Conservation (phyloP, 2,888 invertebrate genomes). For the Sesia bembeciformis region DNA sequence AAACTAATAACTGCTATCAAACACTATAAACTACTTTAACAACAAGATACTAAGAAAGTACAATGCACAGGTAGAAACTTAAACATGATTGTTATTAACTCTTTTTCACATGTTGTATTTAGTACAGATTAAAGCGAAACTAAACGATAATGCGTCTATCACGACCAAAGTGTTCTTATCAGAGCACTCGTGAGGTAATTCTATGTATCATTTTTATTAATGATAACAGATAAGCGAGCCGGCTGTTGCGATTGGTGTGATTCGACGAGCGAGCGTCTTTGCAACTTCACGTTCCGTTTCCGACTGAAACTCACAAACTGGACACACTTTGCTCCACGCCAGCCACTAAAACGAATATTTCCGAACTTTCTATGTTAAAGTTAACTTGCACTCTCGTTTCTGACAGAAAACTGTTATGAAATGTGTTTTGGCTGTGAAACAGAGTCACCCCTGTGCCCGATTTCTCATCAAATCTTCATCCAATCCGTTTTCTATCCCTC, state of each 20-base stretch:
- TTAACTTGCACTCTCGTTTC: no score
- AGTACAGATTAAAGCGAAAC: slow-evolving; percentile 15
- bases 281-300: not conserved
- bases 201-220: slow-evolving; percentile 55
- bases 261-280: not conserved
- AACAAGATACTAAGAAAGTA: not conserved
- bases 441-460: no score
- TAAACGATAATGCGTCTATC: slow-evolving; percentile 32
- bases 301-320: no score
- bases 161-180: slow-evolving; percentile 39
- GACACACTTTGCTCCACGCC: no score
- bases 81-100: not conserved
- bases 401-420: no score
- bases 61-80: not conserved
- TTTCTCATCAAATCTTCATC: no score
- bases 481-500: no score
- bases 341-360: no score
- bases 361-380: no score
- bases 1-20: not conserved
- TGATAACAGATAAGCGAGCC: slow-evolving; percentile 49
- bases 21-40: not conserved
- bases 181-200: slow-evolving; percentile 48
- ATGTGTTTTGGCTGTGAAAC: no score
- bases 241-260: slow-evolving; percentile 5
- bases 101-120: not conserved